A percentile compares a stretch with the other conserved stretches of the same genome.
phyloP scores from a whole-genome alignment of 2,888 invertebrate species.

The Ophion slaviceki region DNA sequence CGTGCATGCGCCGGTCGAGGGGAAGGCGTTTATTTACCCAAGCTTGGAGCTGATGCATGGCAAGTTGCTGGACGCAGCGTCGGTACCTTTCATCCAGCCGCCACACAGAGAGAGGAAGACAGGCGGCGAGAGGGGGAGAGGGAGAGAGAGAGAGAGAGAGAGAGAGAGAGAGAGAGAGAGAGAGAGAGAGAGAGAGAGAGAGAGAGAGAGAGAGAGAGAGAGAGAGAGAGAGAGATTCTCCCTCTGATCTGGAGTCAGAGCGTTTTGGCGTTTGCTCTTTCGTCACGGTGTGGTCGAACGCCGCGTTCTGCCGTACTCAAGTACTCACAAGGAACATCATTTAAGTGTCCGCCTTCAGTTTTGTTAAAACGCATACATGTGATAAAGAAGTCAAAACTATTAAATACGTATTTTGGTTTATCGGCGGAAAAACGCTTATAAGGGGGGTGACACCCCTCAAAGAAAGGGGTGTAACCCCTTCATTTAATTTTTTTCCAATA shows the following conservation, averaged over 20 bases:
- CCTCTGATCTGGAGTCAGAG: not conserved
- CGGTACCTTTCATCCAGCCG: constrained; percentile 78
- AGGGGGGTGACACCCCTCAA: too few relatives aligned
- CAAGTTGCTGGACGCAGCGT: constrained; percentile 78
- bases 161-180: constrained; percentile 24
- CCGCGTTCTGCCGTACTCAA: constrained; percentile 1
- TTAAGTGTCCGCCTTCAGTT: too few relatives aligned
- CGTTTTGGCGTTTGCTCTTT: constrained; percentile 55
- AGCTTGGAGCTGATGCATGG: constrained; percentile 80
- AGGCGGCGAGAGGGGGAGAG: not conserved
- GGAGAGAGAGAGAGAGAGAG: not conserved
- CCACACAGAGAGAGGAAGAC: constrained; percentile 71
- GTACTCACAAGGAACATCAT: too few relatives aligned
- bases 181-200: constrained; percentile 69
- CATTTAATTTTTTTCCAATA: too few relatives aligned
- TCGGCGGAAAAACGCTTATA: too few relatives aligned
- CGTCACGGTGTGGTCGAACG: constrained; percentile 10
- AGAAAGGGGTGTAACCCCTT: too few relatives aligned
- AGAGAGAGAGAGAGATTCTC: not conserved
- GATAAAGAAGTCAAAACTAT: too few relatives aligned
- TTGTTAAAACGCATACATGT: too few relatives aligned
- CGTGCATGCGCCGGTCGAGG: constrained; percentile 47
- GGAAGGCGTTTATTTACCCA: constrained; percentile 80
- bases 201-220: not conserved
- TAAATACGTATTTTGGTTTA: too few relatives aligned